Evolutionary conservation across 2,797 vertebrate species (phyloP).

Genomic region (Siniperca undulata): DNA sequence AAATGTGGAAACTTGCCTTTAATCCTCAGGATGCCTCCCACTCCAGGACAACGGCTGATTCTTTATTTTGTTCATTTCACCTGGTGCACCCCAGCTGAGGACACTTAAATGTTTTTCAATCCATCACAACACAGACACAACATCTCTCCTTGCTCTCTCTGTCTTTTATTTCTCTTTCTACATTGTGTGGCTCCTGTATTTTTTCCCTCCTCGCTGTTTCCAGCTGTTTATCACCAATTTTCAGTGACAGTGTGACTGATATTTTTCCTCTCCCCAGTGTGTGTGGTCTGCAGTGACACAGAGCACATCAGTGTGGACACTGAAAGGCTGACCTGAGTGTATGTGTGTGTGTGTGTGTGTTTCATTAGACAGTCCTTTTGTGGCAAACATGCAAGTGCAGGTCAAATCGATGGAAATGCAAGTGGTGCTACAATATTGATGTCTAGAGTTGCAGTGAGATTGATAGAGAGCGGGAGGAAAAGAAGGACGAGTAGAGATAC

Average conservation of each 20-base stretch:
- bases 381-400: conserved; percentile 14
- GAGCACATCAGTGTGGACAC: neutral
- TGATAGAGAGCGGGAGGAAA: neutral
- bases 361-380: neutral
- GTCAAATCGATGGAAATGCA: conserved; percentile 29
- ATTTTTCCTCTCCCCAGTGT: neutral
- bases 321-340: neutral
- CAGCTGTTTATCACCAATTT: conserved; percentile 34
- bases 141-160: neutral
- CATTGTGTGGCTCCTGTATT: conserved; percentile 1
- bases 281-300: conserved; percentile 8
- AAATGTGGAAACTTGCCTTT: neutral
- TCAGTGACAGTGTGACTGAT: conserved; percentile 21
- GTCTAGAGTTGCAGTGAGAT: neutral
- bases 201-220: neutral
- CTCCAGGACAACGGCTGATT: conserved; percentile 1
- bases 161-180: conserved; percentile 9
- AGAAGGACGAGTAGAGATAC: neutral
- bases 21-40: conserved; percentile 1
- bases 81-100: conserved; percentile 9
- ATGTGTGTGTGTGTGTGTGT: conserved; percentile 4
- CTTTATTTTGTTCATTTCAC: conserved; percentile 22
- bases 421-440: conserved; percentile 27
- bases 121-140: conserved; percentile 14
- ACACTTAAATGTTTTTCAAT: conserved; percentile 15